Percentiles rank a stretch among this genome's conserved stretches.
Evolutionary conservation across 2,797 vertebrate genomes (phyloP).

Genomic region (Melanotaenia pygmaea): DNA sequence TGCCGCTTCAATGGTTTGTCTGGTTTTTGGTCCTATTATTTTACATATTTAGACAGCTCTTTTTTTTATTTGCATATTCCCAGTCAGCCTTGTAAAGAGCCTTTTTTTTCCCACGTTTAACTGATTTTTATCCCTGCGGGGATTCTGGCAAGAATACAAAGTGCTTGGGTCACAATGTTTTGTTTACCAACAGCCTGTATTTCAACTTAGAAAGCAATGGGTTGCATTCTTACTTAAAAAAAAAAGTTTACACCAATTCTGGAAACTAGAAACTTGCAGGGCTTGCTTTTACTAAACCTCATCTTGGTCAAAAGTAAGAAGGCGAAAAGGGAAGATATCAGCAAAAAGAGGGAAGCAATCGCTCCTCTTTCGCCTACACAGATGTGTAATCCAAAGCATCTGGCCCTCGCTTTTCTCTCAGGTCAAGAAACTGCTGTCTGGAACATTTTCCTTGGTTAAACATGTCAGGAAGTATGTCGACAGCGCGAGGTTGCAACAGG

Average conservation of each 20-base stretch:
- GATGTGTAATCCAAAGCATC: conserved; percentile 43
- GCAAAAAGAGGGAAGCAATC: conserved; percentile 34
- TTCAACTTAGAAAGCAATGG: too few species aligned
- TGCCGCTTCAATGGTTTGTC: background rate
- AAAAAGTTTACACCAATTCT: background rate
- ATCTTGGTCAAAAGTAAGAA: background rate
- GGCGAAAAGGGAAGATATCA: conserved; percentile 34
- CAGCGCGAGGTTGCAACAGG: conserved; percentile 30
- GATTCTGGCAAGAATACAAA: too few species aligned
- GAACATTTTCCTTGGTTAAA: conserved; percentile 28
- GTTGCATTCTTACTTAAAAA: too few species aligned
- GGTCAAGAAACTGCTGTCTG: conserved; percentile 35
- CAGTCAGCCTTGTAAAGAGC: too few species aligned
- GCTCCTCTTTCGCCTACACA: conserved; percentile 46
- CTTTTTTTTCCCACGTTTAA: too few species aligned
- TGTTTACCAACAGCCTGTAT: too few species aligned
- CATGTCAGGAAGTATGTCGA: conserved; percentile 25
- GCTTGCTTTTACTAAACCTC: background rate
- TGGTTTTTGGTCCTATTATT: background rate
- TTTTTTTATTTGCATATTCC: background rate
- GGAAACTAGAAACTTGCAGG: background rate
- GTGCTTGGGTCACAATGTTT: too few species aligned
- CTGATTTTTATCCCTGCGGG: too few species aligned
- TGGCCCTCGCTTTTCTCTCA: conserved; percentile 1
- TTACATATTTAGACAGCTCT: background rate